Evolutionary conservation across 2,888 invertebrate species (phyloP), one percentile per base, ranked within the genome.

Genomic region (Pseudanteris insignis): DNA sequence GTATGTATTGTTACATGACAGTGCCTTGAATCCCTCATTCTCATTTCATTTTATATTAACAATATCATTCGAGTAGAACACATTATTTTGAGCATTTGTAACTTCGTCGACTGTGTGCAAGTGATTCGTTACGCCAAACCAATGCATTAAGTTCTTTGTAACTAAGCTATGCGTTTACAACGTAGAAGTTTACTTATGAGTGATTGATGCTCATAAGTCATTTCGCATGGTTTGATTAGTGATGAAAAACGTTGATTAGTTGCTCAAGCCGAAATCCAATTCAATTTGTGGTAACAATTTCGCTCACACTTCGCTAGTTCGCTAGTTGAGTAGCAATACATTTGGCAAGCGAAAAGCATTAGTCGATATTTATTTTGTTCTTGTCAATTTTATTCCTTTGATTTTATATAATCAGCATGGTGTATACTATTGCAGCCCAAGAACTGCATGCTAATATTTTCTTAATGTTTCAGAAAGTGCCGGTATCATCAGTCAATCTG

Each of bases 401-500:
- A 30, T 4, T 3, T 2, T 6, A 1, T 29, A 34, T 32, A 29
- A 48, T 15, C 21, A 48, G 57, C 57, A 57, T 57, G 57, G 36
- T 6, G n/a, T 36, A 15, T 0, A 11, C 2, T 2, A 2, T 0
- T 14, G 18, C 7, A 11, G 7, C 10, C 1, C 12, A 1, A 2
- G 6, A 26, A 43, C 8, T 37, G 18, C 2, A 2, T 26, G 12
- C 40, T 30, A 40, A 63, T 43, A 34, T 11, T 2, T 7, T 1
- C 1, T 51, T 46, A 21, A 2, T 7, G 26, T 67, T 72, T 61
- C 72, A 79, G 78, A 75, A 64, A 79, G 76, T 47, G 77, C 77
- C 51, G 79, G 77, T 54, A 74, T 79, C 41, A 77, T 78, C 69
- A 79, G 77, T 60, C 79, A 79, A 33, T 74, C 78, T 1, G 79